Conservation (phyloP, 2,797 vertebrate species). For the Falco biarmicus region DNA sequence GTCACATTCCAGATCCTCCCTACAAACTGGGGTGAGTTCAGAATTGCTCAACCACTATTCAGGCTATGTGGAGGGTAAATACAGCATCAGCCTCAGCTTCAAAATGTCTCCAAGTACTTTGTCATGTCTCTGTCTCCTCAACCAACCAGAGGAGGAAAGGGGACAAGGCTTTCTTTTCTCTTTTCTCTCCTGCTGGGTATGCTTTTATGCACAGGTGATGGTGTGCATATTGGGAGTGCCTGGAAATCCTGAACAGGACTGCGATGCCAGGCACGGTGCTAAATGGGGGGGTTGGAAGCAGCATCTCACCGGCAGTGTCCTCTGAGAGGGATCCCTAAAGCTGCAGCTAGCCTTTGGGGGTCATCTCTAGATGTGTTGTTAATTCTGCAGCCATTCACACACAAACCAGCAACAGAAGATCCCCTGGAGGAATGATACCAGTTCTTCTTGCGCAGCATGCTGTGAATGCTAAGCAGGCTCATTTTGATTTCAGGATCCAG, state of each 20-base stretch:
- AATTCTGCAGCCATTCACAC: neutral
- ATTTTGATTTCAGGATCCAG: neutral
- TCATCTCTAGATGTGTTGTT: neutral
- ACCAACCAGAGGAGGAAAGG: neutral
- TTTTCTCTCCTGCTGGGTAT: neutral
- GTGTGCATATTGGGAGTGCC: neutral
- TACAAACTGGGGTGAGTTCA: neutral
- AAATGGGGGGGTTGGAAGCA: neutral
- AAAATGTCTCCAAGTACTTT: neutral
- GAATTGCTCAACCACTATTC: neutral
- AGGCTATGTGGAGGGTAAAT: neutral
- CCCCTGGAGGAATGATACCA: neutral
- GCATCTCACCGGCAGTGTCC: neutral
- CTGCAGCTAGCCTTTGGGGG: neutral
- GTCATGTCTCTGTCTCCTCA: neutral
- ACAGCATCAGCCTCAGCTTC: neutral
- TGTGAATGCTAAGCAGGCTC: neutral
- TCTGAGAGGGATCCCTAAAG: neutral
- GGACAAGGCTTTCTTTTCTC: neutral
- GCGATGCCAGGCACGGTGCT: too few species aligned
- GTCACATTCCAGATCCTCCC: neutral
- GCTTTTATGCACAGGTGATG: neutral
- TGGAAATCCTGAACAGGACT: neutral
- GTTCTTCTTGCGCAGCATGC: neutral
- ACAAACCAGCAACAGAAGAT: neutral